phyloP scores from a whole-genome alignment of 2,113 vertebrate species.

The Coracopsis vasa region DNA sequence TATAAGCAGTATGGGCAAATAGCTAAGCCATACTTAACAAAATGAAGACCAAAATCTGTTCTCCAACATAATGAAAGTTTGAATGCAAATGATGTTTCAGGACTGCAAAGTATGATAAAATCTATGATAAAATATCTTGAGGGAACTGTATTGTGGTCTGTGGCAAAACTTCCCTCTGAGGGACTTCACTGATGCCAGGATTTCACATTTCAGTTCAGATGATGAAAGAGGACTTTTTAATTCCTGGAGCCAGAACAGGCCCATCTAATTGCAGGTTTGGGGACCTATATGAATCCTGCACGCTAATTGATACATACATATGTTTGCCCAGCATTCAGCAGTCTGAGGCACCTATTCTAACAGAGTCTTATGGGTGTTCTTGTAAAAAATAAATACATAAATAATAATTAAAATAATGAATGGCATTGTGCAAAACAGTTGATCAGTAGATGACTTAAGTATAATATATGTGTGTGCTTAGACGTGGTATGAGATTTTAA shows the following conservation, averaged over 20 bases:
- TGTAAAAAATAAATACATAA: constrained; percentile 30
- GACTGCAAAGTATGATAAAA: not conserved
- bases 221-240: not conserved
- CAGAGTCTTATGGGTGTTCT: not conserved
- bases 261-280: constrained; percentile 13
- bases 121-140: not conserved
- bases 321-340: constrained; percentile 4
- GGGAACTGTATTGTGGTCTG: not conserved
- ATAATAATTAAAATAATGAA: not conserved
- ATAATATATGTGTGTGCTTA: not conserved
- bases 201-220: not conserved
- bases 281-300: not conserved
- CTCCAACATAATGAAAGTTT: not conserved
- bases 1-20: not conserved
- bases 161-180: not conserved
- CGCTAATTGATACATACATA: not conserved
- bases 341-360: not conserved
- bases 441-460: not conserved
- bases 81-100: not conserved
- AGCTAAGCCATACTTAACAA: not conserved
- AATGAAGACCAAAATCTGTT: not conserved
- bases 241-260: not conserved
- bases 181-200: not conserved
- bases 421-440: not conserved
- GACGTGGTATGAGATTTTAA: not conserved